Conservation (phyloP, 2,113 vertebrate genomes). For the Bufo bufo region DNA sequence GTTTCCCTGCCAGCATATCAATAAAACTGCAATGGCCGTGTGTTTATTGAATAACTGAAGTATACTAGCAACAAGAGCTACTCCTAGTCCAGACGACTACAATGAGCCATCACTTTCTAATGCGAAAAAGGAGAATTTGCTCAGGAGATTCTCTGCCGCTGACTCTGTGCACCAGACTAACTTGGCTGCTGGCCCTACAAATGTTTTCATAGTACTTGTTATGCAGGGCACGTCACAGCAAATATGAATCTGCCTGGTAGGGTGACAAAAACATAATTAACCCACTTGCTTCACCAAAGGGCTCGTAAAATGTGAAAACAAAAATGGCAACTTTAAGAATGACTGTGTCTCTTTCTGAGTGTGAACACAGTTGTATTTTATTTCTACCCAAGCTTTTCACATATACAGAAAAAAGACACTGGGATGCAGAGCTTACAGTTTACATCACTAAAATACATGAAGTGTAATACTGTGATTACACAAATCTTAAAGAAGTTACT, state of each 20-base stretch:
- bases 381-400: too few species aligned
- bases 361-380: too few species aligned
- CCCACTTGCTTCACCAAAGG: slow-evolving; percentile 22
- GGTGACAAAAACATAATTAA: slow-evolving; percentile 44
- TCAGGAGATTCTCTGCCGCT: slow-evolving; percentile 72
- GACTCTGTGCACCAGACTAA: slow-evolving; percentile 65
- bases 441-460: too few species aligned
- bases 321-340: neutral
- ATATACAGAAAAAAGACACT: too few species aligned
- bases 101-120: slow-evolving; percentile 66
- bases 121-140: slow-evolving; percentile 63
- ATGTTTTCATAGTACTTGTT: slow-evolving; percentile 75
- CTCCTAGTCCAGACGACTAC: slow-evolving; percentile 65
- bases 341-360: neutral
- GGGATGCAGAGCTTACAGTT: too few species aligned
- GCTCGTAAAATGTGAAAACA: neutral
- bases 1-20: slow-evolving; percentile 79
- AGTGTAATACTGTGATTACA: too few species aligned
- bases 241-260: slow-evolving; percentile 68
- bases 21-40: slow-evolving; percentile 70
- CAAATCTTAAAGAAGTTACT: too few species aligned
- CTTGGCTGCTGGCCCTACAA: slow-evolving; percentile 72
- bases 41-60: slow-evolving; percentile 71
- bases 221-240: slow-evolving; percentile 69
- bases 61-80: slow-evolving; percentile 68